Evolutionary conservation across 2,113 vertebrate genomes (phyloP), one percentile per base, ranked within the genome.

Genomic region (Fregata magnificens): DNA sequence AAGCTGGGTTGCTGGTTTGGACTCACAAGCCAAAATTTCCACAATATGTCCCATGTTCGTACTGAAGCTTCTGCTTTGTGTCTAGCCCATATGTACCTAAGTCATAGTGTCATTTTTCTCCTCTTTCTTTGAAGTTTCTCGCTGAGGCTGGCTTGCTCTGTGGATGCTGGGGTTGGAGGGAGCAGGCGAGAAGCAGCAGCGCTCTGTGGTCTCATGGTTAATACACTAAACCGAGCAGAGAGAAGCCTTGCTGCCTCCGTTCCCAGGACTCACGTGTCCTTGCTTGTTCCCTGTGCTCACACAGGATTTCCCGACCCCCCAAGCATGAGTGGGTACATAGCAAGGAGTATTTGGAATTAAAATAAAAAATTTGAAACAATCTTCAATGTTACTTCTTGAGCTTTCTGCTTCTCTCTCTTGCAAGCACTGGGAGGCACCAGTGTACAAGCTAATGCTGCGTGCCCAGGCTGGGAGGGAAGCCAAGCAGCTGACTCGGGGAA

Each of bases 391-490:
- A 3, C 21, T 62, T 9, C 28, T 44, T 7, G 24, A 59, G 21
- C 16, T 80, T 36, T 29, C 17, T 97, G 95, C 67, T 28, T 13
- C 34, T 92, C 82, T 36, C 61, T 28, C 50, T 42, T 15, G 24
- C 77, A 15, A 28, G 61, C 97, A 70, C 95, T 72, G 95, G 96
- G 91, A 93, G 96, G 96, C 94, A 91, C 69, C 89, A 86, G 50
- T 6, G 73, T n/a, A 70, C 95, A 59, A 86, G 76, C 29, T n/a
- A 95, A 49, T 1, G 34, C 74, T 13, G 44, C 1, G 1, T 2
- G 7, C 47, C 4, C 52, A 3, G 72, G 13, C 42, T 45, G 84
- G 49, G 31, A 52, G 58, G 5, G 22, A 18, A 74, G 36, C 65
- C 55, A 14, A 49, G 58, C 61, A 8, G 40, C 77, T 67, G 59